These are phyloP conservation scores for Chroicocephalus ridibundus DNA, from an alignment of 2,113 vertebrate genomes.

Conservation along the genomic window DNA sequence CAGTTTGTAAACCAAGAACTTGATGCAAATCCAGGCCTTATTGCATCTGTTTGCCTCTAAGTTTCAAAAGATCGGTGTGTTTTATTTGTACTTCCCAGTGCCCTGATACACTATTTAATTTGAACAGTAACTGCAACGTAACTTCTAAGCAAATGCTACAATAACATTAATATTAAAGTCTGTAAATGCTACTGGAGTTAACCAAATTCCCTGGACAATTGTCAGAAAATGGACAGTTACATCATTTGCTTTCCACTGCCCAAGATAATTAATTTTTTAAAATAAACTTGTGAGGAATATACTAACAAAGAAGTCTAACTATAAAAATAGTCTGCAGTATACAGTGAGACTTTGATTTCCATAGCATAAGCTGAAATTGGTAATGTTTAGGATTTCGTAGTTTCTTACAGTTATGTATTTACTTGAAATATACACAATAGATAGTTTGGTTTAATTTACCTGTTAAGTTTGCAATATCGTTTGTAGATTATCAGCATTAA, in stretches of 20 bases:
- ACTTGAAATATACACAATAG: neutral
- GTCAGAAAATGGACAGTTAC: neutral
- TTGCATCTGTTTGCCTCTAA: neutral
- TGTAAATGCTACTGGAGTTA: neutral
- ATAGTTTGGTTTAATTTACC: neutral
- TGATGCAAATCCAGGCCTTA: neutral
- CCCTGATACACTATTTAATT: neutral
- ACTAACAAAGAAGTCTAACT: neutral
- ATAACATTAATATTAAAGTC: neutral
- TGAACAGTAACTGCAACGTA: neutral
- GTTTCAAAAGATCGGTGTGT: conserved; percentile 14
- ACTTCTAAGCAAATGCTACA: neutral
- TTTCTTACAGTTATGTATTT: neutral
- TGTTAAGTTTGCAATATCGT: neutral
- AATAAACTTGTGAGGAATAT: neutral
- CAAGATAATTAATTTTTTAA: neutral
- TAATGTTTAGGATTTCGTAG: neutral
- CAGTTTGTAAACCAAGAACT: neutral
- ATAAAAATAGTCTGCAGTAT: neutral
- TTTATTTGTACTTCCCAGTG: neutral
- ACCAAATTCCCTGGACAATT: neutral
- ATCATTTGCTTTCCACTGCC: neutral
- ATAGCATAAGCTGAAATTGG: neutral
- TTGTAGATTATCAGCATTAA: neutral
- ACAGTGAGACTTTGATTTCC: neutral